These are phyloP conservation scores for Xylocampa areola DNA, from an alignment of 2,888 invertebrate species.

Conservation along the genomic window DNA sequence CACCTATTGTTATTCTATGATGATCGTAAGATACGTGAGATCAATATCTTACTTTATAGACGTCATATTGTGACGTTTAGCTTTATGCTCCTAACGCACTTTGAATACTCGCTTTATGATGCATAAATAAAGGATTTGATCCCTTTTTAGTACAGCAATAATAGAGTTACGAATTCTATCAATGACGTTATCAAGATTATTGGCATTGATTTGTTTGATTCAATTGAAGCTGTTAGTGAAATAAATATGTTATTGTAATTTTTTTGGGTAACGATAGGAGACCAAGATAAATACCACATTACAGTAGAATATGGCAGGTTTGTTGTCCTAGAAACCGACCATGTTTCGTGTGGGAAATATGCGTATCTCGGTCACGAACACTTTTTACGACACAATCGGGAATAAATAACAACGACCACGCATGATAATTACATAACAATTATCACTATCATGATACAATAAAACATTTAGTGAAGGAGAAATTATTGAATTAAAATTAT, in stretches of 20 bases:
- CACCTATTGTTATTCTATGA: slow-evolving; percentile 78
- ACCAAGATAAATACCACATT: no score
- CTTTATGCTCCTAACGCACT: slow-evolving; percentile 58
- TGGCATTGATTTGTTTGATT: no score
- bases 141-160: no score
- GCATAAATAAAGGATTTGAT: neutral
- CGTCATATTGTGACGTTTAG: slow-evolving; percentile 71
- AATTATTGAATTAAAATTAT: slow-evolving; percentile 59
- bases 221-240: no score
- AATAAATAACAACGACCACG: slow-evolving; percentile 27
- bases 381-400: slow-evolving; percentile 14
- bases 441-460: slow-evolving; percentile 49
- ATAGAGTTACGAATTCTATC: no score
- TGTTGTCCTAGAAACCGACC: neutral
- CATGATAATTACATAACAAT: slow-evolving; percentile 38
- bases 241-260: no score
- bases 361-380: slow-evolving; percentile 23
- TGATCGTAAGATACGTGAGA: slow-evolving; percentile 75
- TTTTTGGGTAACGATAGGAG: no score
- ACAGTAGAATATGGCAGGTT: no score
- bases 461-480: slow-evolving; percentile 45
- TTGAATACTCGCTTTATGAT: slow-evolving; percentile 29
- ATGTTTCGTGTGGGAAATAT: neutral
- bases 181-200: neutral
- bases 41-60: slow-evolving; percentile 76